phyloP scores from a whole-genome alignment of 1,140 invertebrate genomes.

The Sweltsa coloradensis region DNA sequence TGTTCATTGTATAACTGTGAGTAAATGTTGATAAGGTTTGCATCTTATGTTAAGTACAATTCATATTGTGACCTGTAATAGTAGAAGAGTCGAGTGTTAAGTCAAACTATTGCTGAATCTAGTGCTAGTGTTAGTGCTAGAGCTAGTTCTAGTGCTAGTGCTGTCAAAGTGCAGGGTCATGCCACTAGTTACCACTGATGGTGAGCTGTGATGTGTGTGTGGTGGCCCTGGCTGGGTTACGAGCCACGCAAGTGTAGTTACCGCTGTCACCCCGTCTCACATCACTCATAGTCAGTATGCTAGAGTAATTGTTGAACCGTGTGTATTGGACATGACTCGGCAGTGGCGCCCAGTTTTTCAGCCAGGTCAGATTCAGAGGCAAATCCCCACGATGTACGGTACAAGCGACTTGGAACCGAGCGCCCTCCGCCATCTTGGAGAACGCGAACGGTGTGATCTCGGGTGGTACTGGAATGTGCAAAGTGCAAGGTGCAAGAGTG shows the following conservation, averaged over 20 bases:
- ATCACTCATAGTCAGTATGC: slow-evolving; percentile 31
- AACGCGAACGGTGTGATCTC: slow-evolving; percentile 32
- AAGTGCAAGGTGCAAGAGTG: slow-evolving; percentile 9
- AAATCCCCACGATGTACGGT: slow-evolving; percentile 33
- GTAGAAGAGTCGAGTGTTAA: too few species aligned
- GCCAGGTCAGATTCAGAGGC: slow-evolving; percentile 25
- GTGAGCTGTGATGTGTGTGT: slow-evolving; percentile 29
- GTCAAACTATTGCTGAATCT: too few species aligned
- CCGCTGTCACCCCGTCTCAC: slow-evolving; percentile 22
- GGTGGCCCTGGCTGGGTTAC: slow-evolving; percentile 23
- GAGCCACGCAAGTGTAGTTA: slow-evolving; percentile 30
- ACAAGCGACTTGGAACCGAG: slow-evolving; percentile 36
- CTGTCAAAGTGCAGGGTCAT: too few species aligned
- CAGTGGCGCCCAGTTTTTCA: slow-evolving; percentile 28
- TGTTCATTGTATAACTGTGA: too few species aligned
- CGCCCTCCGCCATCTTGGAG: slow-evolving; percentile 30
- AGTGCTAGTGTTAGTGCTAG: too few species aligned
- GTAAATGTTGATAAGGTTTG: too few species aligned
- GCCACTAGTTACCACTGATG: slow-evolving; percentile 34
- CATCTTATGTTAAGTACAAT: too few species aligned
- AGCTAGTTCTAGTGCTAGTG: too few species aligned
- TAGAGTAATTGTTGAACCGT: slow-evolving; percentile 28
- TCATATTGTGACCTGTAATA: too few species aligned
- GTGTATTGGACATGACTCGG: slow-evolving; percentile 17
- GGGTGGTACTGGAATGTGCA: slow-evolving; percentile 31